phyloP scores from a whole-genome alignment of 2,113 vertebrate species.

The Microtus oregoni region DNA sequence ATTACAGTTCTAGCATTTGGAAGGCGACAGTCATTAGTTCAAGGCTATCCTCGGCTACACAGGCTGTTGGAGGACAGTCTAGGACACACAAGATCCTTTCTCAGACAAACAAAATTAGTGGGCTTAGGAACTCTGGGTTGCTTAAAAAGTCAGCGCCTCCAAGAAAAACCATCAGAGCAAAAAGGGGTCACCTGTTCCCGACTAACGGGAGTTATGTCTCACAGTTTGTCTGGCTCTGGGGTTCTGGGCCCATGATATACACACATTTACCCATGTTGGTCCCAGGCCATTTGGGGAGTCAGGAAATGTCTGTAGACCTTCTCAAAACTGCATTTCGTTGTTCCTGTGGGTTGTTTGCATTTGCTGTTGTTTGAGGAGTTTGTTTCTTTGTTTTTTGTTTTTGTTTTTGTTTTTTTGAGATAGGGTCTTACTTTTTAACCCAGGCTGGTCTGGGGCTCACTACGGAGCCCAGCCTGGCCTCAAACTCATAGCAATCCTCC shows the following conservation, averaged over 20 bases:
- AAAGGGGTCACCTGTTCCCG: not conserved
- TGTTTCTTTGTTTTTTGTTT: not conserved
- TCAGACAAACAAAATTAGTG: not conserved
- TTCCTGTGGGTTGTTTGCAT: not conserved
- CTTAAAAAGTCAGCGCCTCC: not conserved
- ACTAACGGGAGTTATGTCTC: not conserved
- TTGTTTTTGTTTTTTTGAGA: not conserved
- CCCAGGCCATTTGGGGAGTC: not conserved
- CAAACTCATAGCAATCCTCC: not conserved
- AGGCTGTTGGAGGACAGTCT: not conserved
- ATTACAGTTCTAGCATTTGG: not conserved
- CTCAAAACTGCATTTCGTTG: not conserved
- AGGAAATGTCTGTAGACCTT: not conserved
- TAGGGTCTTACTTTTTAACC: not conserved
- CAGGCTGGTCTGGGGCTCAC: not conserved
- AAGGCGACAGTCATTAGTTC: not conserved
- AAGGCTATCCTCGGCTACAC: not conserved
- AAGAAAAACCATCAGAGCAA: slow-evolving; percentile 9
- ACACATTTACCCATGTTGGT: not conserved
- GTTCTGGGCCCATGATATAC: not conserved
- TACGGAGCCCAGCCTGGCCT: not conserved
- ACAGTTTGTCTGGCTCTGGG: not conserved
- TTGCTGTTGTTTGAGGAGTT: not conserved
- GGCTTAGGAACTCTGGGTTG: not conserved
- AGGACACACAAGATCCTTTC: not conserved